Percentiles rank a stretch among this genome's conserved stretches.
Evolutionary conservation across 1,140 invertebrate species (phyloP).

Genomic region (Drosophila guanche): DNA sequence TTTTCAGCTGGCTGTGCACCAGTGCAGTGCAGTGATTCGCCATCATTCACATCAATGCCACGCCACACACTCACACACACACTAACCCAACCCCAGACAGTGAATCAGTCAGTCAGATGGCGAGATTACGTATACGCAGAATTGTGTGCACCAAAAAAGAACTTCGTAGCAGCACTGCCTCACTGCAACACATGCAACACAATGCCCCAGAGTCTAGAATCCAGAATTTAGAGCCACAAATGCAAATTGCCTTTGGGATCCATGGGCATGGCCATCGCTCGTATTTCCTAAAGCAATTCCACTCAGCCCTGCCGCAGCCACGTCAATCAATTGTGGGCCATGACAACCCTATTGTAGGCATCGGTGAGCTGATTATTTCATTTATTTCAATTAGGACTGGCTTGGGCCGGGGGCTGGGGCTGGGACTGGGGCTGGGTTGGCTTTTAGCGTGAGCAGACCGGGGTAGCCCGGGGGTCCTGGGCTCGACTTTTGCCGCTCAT

Average conservation of each 20-base stretch:
- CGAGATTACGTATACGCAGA: constrained; percentile 21
- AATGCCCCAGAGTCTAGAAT: neutral
- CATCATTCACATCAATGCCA: no score
- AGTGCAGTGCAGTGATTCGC: neutral
- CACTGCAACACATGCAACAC: neutral
- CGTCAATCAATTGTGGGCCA: constrained; percentile 21
- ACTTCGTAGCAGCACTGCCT: neutral
- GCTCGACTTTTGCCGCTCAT: constrained; percentile 33
- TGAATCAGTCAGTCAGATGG: constrained; percentile 6
- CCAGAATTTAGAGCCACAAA: neutral
- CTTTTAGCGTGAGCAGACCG: no score
- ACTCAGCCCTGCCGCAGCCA: neutral
- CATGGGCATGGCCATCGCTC: no score
- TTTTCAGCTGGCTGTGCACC: neutral
- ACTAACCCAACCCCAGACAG: neutral
- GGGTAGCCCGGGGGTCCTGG: neutral
- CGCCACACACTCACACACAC: neutral
- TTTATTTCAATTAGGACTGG: constrained; percentile 64
- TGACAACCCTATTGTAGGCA: neutral
- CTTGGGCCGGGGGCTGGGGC: neutral
- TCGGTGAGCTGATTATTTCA: constrained; percentile 46
- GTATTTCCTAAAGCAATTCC: neutral
- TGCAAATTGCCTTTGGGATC: constrained; percentile 1
- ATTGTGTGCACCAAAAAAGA: constrained; percentile 11
- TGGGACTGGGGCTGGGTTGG: no score